A percentile compares a stretch with the other conserved stretches of the same genome.
These are phyloP conservation scores for Lepidurus packardi DNA, from an alignment of 1,140 invertebrate species.

Conservation along the genomic window DNA sequence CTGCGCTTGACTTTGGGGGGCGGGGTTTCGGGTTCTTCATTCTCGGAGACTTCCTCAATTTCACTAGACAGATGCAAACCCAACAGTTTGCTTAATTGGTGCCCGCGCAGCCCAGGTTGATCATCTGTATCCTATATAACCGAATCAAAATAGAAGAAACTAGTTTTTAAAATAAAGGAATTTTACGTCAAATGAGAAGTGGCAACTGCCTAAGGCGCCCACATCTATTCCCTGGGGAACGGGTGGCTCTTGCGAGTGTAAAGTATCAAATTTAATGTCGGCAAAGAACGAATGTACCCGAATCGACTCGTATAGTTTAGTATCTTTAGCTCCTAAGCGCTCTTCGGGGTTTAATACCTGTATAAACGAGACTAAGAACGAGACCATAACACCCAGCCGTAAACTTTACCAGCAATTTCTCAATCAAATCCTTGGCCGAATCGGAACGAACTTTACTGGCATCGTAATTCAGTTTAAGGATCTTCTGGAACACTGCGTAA, in stretches of 20 bases:
- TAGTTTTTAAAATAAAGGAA: too few species aligned
- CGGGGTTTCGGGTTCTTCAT: neutral
- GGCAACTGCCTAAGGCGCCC: neutral
- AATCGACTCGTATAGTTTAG: slow-evolving; percentile 69
- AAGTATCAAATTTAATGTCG: slow-evolving; percentile 73
- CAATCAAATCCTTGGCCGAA: slow-evolving; percentile 77
- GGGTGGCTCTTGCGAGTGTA: slow-evolving; percentile 73
- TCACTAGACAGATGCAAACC: slow-evolving; percentile 59
- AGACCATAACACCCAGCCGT: neutral
- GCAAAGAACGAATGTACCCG: slow-evolving; percentile 79
- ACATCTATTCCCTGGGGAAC: neutral
- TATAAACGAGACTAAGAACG: slow-evolving; percentile 34
- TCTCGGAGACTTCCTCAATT: slow-evolving; percentile 32
- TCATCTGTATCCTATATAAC: slow-evolving; percentile 55
- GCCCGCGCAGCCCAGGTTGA: slow-evolving; percentile 76
- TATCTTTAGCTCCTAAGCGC: slow-evolving; percentile 76
- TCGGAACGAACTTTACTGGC: slow-evolving; percentile 85
- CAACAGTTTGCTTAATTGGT: slow-evolving; percentile 66
- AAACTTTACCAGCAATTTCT: slow-evolving; percentile 66
- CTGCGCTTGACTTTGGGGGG: slow-evolving; percentile 16
- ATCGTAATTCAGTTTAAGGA: slow-evolving; percentile 81
- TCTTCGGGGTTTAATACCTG: slow-evolving; percentile 66
- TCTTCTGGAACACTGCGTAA: slow-evolving; percentile 95
- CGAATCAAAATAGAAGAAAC: neutral
- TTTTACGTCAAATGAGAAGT: neutral